phyloP scores from a whole-genome alignment of 2,888 invertebrate genomes.

The Nemotelus pantherinus region DNA sequence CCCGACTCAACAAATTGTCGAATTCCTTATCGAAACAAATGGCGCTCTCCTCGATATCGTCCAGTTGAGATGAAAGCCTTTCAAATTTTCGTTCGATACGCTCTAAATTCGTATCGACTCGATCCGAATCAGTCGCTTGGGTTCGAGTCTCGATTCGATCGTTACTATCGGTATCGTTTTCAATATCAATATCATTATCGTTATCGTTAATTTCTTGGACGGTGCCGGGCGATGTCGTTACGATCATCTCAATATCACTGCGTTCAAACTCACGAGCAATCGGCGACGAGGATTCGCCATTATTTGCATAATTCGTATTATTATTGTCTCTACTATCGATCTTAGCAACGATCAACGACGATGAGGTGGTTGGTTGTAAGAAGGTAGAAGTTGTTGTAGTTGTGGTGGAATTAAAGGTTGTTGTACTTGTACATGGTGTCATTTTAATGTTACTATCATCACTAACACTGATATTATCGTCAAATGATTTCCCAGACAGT shows the following conservation, averaged over 20 bases:
- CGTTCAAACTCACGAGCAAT: neutral
- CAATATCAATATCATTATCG: conserved; percentile 16
- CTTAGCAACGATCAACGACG: conserved; percentile 37
- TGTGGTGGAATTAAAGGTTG: conserved; percentile 40
- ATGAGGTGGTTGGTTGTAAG: conserved; percentile 32
- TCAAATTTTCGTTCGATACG: conserved; percentile 63
- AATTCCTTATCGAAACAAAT: conserved; percentile 60
- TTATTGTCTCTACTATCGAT: conserved; percentile 18
- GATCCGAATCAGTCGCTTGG: conserved; percentile 25
- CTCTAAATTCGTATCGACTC: conserved; percentile 52
- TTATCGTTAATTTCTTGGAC: conserved; percentile 29
- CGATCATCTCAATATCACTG: conserved; percentile 27
- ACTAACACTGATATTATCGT: conserved; percentile 63
- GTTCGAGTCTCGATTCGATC: conserved; percentile 20
- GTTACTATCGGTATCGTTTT: conserved; percentile 18
- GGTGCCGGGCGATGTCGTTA: neutral
- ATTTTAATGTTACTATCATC: conserved; percentile 55
- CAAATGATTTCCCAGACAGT: conserved; percentile 64
- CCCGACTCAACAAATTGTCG: conserved; percentile 60
- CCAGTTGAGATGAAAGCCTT: conserved; percentile 59
- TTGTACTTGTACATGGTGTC: conserved; percentile 36
- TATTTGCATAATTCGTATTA: neutral
- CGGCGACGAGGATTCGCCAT: neutral
- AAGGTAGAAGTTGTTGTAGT: conserved; percentile 25
- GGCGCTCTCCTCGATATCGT: conserved; percentile 58